phyloP scores from a whole-genome alignment of 2,113 vertebrate species.

The Glaucidium brasilianum region DNA sequence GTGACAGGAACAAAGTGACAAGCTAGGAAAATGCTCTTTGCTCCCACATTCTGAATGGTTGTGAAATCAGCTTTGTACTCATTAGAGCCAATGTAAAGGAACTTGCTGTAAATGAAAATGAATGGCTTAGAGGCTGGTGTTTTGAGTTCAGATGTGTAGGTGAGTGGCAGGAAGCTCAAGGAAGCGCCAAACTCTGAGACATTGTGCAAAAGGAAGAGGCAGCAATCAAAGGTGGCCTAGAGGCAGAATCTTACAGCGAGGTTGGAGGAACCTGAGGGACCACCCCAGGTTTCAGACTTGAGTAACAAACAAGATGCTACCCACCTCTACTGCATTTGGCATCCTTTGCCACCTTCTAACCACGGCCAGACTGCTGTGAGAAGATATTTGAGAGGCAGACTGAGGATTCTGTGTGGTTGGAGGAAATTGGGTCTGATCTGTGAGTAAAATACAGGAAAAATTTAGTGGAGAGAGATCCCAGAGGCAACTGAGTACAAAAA shows the following conservation, averaged over 20 bases:
- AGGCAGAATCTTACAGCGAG: not conserved
- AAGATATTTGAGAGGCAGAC: not conserved
- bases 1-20: constrained; percentile 55
- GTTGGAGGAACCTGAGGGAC: not conserved
- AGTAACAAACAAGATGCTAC: not conserved
- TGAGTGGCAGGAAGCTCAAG: constrained; percentile 32
- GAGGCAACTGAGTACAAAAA: not conserved
- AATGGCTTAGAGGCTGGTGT: constrained; percentile 42
- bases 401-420: not conserved
- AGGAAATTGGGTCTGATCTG: not conserved
- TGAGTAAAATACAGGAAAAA: not conserved
- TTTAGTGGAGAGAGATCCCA: not conserved
- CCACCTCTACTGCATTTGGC: not conserved
- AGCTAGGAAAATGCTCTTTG: constrained; percentile 55
- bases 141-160: constrained; percentile 32
- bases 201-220: not conserved
- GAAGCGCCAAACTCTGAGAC: not conserved
- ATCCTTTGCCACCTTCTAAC: not conserved
- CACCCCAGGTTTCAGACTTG: not conserved
- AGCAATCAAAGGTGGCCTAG: constrained; percentile 11
- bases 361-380: not conserved
- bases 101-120: constrained; percentile 47
- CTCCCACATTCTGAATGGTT: constrained; percentile 59
- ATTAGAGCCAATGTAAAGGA: constrained; percentile 31
- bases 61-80: constrained; percentile 56